A percentile compares a stretch with the other conserved stretches of the same genome.
phyloP scores from a whole-genome alignment of 2,113 vertebrate species.

The Carollia perspicillata region DNA sequence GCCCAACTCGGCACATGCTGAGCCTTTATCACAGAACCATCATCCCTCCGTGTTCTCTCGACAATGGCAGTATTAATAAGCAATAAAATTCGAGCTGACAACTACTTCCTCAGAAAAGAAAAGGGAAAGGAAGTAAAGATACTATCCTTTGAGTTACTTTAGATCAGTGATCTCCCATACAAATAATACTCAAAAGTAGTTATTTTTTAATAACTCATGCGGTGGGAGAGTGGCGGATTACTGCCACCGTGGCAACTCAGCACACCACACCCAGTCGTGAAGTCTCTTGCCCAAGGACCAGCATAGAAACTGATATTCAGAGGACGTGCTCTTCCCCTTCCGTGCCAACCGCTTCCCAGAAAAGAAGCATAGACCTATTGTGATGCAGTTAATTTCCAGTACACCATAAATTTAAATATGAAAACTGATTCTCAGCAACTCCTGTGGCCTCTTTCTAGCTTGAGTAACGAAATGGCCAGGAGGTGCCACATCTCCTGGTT shows the following conservation, averaged over 20 bases:
- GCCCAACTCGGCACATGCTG: background rate
- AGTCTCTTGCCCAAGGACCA: background rate
- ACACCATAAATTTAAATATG: constrained; percentile 36
- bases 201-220: background rate
- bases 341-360: constrained; percentile 22
- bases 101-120: background rate
- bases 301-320: background rate
- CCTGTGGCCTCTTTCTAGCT: background rate
- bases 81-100: background rate
- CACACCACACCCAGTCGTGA: background rate
- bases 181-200: background rate
- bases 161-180: background rate
- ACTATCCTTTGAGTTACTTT: background rate
- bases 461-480: background rate
- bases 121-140: background rate
- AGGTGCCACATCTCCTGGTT: background rate
- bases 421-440: constrained; percentile 3
- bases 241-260: background rate
- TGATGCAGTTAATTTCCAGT: constrained; percentile 21
- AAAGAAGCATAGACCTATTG: background rate
- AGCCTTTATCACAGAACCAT: background rate
- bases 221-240: background rate
- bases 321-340: background rate
- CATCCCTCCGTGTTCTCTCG: background rate
- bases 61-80: background rate